Percentiles rank a stretch among this genome's conserved stretches.
Evolutionary conservation across 2,797 vertebrate genomes (phyloP).

Genomic region (Novumbra hubbsi): DNA sequence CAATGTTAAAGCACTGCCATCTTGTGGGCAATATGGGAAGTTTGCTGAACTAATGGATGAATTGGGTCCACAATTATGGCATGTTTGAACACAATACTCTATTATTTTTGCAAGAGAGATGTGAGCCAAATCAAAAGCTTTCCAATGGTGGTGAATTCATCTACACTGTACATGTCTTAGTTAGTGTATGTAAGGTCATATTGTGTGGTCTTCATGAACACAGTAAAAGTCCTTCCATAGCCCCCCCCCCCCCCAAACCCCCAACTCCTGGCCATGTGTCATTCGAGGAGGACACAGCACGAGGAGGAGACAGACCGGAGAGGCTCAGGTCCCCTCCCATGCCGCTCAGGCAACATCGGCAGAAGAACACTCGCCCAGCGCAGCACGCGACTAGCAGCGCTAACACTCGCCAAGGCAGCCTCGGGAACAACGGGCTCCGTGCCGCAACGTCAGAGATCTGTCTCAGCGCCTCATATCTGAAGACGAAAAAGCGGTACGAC

Average conservation of each 20-base stretch:
- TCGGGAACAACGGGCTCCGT: background rate
- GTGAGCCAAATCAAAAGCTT: background rate
- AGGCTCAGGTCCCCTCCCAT: conserved; percentile 29
- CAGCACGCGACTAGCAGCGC: background rate
- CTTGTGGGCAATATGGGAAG: conserved; percentile 46
- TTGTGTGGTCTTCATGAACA: background rate
- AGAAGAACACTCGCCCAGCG: background rate
- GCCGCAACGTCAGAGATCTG: conserved; percentile 9
- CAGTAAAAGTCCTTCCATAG: background rate
- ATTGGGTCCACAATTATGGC: background rate
- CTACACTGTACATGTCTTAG: background rate
- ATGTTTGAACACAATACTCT: background rate
- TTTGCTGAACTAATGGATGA: background rate
- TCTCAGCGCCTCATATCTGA: background rate
- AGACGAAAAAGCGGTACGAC: background rate
- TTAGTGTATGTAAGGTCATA: background rate
- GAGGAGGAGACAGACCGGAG: conserved; percentile 1
- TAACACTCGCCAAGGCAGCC: background rate
- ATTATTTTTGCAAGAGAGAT: background rate
- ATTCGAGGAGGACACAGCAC: too few relatives aligned
- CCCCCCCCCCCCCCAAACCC: background rate
- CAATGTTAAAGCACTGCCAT: conserved; percentile 58
- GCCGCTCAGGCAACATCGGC: conserved; percentile 22
- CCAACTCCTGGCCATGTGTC: conserved; percentile 25
- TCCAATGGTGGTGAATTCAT: background rate